Evolutionary conservation across 2,888 invertebrate genomes (phyloP).

Genomic region (Tipula helvola): DNA sequence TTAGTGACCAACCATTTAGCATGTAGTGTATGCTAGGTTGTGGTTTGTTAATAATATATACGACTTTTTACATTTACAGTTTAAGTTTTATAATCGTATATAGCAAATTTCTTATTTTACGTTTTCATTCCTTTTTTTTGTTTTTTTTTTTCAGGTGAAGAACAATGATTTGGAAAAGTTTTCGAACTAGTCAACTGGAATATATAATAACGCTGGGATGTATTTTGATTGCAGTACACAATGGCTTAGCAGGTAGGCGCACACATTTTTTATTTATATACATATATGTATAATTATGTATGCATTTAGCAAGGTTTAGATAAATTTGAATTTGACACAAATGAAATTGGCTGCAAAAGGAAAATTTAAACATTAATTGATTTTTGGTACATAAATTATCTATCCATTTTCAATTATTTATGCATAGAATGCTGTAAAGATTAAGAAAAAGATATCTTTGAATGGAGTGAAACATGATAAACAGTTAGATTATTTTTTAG

Average conservation of each 20-base stretch:
- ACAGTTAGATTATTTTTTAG: not conserved
- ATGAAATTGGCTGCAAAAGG: not conserved
- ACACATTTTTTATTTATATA: not conserved
- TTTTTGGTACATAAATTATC: not conserved
- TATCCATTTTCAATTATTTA: not conserved
- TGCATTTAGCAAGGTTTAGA: not conserved
- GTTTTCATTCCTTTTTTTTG: not conserved
- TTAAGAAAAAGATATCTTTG: not conserved
- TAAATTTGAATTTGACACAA: not conserved
- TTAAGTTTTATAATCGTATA: not conserved
- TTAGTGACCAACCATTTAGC: not conserved
- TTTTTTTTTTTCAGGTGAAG: not conserved
- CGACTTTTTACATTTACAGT: not conserved
- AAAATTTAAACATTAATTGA: not conserved
- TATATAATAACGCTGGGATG: not conserved
- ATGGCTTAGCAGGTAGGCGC: not conserved
- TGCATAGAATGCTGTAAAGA: not conserved
- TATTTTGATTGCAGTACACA: not conserved
- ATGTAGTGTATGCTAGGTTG: not conserved
- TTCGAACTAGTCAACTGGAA: slow-evolving; percentile 4
- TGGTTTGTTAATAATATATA: not conserved
- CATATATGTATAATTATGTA: not conserved
- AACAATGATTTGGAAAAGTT: slow-evolving; percentile 4
- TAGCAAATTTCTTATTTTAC: not conserved
- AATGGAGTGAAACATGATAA: not conserved